phyloP scores from a whole-genome alignment of 2,113 vertebrate genomes.

The Cyphotilapia sp. region DNA sequence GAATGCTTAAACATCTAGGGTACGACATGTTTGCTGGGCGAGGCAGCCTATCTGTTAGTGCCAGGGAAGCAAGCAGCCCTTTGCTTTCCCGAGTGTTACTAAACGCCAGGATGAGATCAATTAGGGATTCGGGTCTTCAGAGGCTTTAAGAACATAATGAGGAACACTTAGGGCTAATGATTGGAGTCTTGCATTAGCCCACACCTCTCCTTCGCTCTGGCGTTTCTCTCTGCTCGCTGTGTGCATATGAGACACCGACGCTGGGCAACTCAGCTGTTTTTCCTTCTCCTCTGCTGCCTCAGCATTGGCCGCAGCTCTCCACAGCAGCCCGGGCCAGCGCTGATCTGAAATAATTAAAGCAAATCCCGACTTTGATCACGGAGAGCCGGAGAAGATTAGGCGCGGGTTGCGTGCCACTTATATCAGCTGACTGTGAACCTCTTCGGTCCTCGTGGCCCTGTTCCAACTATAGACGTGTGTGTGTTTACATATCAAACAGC shows the following conservation, averaged over 20 bases:
- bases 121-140: slow-evolving; percentile 63
- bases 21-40: neutral
- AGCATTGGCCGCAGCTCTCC: slow-evolving; percentile 44
- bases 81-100: slow-evolving; percentile 47
- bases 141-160: slow-evolving; percentile 71
- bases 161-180: slow-evolving; percentile 71
- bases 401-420: neutral
- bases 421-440: neutral
- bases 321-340: slow-evolving; percentile 42
- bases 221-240: neutral
- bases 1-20: neutral
- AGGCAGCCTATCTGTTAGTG: slow-evolving; percentile 2
- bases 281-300: slow-evolving; percentile 52
- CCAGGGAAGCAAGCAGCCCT: slow-evolving; percentile 8
- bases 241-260: slow-evolving; percentile 41
- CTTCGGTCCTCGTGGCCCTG: neutral
- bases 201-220: slow-evolving; percentile 3
- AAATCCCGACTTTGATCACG: slow-evolving; percentile 60
- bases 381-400: neutral
- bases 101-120: slow-evolving; percentile 59
- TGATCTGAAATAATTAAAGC: slow-evolving; percentile 67
- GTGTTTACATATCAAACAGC: neutral
- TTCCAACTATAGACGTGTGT: neutral
- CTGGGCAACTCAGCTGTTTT: slow-evolving; percentile 47
- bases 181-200: slow-evolving; percentile 49